A percentile compares a stretch with the other conserved stretches of the same genome.
Evolutionary conservation across 2,797 vertebrate genomes (phyloP).

Genomic region (Cercopithecus petaurista): DNA sequence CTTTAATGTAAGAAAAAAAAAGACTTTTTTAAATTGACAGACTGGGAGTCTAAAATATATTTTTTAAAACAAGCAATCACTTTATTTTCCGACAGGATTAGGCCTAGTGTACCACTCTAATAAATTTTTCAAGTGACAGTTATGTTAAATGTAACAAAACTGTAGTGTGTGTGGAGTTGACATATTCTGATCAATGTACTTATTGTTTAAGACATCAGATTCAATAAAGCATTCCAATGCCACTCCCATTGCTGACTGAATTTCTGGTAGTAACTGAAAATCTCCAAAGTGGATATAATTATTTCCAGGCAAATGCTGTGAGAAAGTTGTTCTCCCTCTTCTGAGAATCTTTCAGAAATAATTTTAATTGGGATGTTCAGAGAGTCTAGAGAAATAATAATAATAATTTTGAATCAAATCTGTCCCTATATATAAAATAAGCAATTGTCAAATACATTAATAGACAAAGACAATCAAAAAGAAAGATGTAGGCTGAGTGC

Average conservation of each 20-base stretch:
- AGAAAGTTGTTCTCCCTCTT: background rate
- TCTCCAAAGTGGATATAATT: background rate
- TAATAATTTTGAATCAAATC: background rate
- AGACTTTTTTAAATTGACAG: background rate
- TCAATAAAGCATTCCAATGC: background rate
- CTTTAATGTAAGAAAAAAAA: background rate
- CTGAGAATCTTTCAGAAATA: background rate
- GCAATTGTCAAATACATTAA: background rate
- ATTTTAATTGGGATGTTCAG: too few species aligned
- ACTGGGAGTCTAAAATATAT: background rate
- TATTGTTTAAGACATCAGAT: background rate
- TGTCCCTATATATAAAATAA: background rate
- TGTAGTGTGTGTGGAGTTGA: background rate
- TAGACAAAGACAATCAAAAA: background rate
- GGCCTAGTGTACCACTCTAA: background rate
- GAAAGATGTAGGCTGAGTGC: too few species aligned
- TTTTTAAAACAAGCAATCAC: background rate
- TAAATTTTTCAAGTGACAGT: background rate
- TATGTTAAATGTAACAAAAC: background rate
- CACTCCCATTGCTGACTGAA: background rate
- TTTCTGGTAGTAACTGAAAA: constrained; percentile 56
- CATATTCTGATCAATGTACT: constrained; percentile 2
- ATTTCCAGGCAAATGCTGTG: background rate
- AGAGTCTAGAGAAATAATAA: too few species aligned
- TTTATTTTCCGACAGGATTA: background rate